Base-by-base conservation (phyloP, 35 echinoderm and acorn worm species). In the Stichopus chloronotus region DNA sequence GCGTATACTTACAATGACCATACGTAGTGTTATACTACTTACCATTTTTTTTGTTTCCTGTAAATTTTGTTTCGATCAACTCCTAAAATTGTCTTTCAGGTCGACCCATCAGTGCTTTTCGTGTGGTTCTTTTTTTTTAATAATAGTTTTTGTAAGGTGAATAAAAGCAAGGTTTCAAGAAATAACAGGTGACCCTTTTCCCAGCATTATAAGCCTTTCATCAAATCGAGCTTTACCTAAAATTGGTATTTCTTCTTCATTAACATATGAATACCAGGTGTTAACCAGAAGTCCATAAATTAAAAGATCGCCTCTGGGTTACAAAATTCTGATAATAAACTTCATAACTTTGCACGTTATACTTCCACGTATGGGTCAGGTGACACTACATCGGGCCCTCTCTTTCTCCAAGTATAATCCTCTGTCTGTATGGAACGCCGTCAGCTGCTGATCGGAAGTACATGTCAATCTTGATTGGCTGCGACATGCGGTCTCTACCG, bases 371-470 rank as follows among this genome's bases (percentile, higher is more conserved):
- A 43, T 43, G 3, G 30, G 30, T 43, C 30, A 43, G 30, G 30
- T 74, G 69, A 74, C 69, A 74, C 20, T 74, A 74, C 30, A 43
- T 20, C 69, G 19, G 69, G 69, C 19, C 69, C 19, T 74, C 22
- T 72, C 68, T 17, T 16, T 63, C 17, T 17, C 8, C 19, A 4
- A 5, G 19, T 74, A 19, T 74, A 74, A 14, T 74, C 22, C 69
- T 3, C 30, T 43, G 1, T 43, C 30, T 43, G 30, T n/a, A 85
- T 58, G 13, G 52, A 56, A 85, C 82, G 82, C 82, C 57, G 57
- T 85, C 82, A 85, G 82, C 82, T 85, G 54, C 16, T 58, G 10
- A 85, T 56, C 82, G 82, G 82, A 85, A 85, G 55, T 58, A 58
- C 17, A 19, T 23, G 55, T 85, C 82, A 85, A 53, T 7, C 14